Evolutionary conservation across 2,888 invertebrate genomes (phyloP), one percentile per base, ranked within the genome.

Genomic region (Agonopterix subpropinquella): DNA sequence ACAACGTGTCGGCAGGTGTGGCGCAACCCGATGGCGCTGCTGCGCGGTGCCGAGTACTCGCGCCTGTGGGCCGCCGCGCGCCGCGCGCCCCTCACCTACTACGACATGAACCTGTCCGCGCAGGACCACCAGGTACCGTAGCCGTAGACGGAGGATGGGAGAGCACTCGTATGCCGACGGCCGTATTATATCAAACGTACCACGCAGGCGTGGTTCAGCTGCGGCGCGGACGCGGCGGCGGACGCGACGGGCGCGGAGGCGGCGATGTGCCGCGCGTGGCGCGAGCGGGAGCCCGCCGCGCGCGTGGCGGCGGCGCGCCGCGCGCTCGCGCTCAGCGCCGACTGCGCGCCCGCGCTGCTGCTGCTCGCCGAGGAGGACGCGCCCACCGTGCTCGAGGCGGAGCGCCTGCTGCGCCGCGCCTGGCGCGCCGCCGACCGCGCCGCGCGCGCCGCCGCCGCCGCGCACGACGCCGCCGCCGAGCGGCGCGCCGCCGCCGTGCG

Each of bases 81-180:
- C 61, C 96, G 97, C 70, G 98, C 99, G 62, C 98, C 99, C 0
- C 90, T 99, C 43, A 99, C 99, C 0, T 99, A 97, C 83, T 98
- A 99, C 80, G 99, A 99, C 73, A 98, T 99, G 98, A 99, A 99
- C 82, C 89, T 99, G 43, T 98, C 98, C 0, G 98, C 99, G 13
- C 98, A 99, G 86, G 99, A 99, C 85, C 99, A 99, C 82, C 98
- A 98, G 79, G 49, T 46, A 10, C 8, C 8, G 10, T 10, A 9
- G 36, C 36, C 36, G 5, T 9, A 36, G 36, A 8, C 36, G 9
- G 36, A 8, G 9, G 36, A 5, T n/a, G n/a, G n/a, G n/a, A n/a
- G n/a, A n/a, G n/a, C n/a, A n/a, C n/a, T n/a, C n/a, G n/a, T n/a
- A n/a, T n/a, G n/a, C n/a, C n/a, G n/a, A n/a, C n/a, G n/a, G n/a